Evolutionary conservation across 2,888 invertebrate genomes (phyloP).

Genomic region (Dromius quadrimaculatus): DNA sequence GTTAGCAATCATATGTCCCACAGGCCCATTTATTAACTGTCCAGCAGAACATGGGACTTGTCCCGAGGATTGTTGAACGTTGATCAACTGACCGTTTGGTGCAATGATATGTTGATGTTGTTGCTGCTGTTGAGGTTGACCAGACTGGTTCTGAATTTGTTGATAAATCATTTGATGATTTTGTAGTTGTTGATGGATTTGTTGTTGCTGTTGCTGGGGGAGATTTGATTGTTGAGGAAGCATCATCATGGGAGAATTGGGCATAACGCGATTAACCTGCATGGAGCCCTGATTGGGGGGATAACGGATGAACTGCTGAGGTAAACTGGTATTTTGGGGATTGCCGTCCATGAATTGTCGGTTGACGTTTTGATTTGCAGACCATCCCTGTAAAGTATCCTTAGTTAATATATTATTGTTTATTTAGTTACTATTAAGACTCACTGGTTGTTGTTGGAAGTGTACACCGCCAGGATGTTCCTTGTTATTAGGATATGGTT

Average conservation of each 20-base stretch:
- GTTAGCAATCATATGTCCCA: slow-evolving; percentile 54
- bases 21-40: slow-evolving; percentile 52
- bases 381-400: slow-evolving; percentile 59
- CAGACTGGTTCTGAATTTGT: slow-evolving; percentile 45
- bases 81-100: slow-evolving; percentile 73
- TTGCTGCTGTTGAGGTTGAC: slow-evolving; percentile 57
- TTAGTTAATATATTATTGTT: neutral
- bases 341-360: slow-evolving; percentile 57
- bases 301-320: slow-evolving; percentile 61
- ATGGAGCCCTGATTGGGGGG: slow-evolving; percentile 60
- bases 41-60: slow-evolving; percentile 63
- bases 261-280: slow-evolving; percentile 59
- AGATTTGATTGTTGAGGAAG: slow-evolving; percentile 62
- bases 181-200: slow-evolving; percentile 56
- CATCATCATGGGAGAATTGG: slow-evolving; percentile 61
- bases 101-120: slow-evolving; percentile 67
- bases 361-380: slow-evolving; percentile 56
- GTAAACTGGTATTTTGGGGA: slow-evolving; percentile 62
- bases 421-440: neutral
- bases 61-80: slow-evolving; percentile 67
- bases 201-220: slow-evolving; percentile 54
- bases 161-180: slow-evolving; percentile 56
- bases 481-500: slow-evolving; percentile 57
- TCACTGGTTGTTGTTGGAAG: slow-evolving; percentile 60
- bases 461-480: slow-evolving; percentile 62